Percentiles rank a stretch among this genome's conserved stretches.
Conservation (phyloP, 30 jellyfish, hydroid and myxozoan genomes). For the Chironex yamaguchii region DNA sequence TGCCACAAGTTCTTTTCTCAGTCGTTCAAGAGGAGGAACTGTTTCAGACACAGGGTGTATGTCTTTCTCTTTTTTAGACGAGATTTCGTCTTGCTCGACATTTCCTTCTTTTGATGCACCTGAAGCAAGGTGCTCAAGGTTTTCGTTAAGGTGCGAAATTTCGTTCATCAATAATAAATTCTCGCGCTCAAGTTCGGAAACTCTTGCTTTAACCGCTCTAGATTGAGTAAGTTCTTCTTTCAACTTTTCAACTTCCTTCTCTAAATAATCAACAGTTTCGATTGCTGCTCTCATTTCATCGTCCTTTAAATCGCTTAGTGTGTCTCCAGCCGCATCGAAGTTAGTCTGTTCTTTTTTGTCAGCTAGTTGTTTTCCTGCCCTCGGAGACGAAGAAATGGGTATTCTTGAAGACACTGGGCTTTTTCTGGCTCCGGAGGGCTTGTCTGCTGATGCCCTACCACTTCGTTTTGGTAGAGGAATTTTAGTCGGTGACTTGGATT, state of each 20-base stretch:
- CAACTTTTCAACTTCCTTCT: constrained; percentile 79
- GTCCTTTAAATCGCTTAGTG: constrained; percentile 25
- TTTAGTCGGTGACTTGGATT: not conserved
- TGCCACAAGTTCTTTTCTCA: not conserved
- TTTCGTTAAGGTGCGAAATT: constrained; percentile 44
- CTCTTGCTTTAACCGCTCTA: constrained; percentile 15
- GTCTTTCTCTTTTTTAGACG: constrained; percentile 26
- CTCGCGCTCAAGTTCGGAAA: not conserved
- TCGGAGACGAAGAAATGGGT: not conserved
- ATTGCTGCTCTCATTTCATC: constrained; percentile 59
- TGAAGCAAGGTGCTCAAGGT: not conserved
- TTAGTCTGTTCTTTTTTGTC: not conserved
- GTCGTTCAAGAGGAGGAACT: not conserved
- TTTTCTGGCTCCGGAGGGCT: not conserved
- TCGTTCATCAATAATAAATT: not conserved
- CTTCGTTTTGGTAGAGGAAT: not conserved
- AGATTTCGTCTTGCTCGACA: not conserved
- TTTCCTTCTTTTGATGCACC: constrained; percentile 4
- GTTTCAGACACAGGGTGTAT: not conserved
- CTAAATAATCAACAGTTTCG: constrained; percentile 69
- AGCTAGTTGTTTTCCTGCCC: not conserved
- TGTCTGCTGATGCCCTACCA: not conserved
- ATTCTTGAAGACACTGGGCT: not conserved
- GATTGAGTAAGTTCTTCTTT: constrained; percentile 44
- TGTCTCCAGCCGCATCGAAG: no score